These are phyloP conservation scores for Psilopsiagon aurifrons DNA, from an alignment of 2,113 vertebrate genomes.

Conservation along the genomic window DNA sequence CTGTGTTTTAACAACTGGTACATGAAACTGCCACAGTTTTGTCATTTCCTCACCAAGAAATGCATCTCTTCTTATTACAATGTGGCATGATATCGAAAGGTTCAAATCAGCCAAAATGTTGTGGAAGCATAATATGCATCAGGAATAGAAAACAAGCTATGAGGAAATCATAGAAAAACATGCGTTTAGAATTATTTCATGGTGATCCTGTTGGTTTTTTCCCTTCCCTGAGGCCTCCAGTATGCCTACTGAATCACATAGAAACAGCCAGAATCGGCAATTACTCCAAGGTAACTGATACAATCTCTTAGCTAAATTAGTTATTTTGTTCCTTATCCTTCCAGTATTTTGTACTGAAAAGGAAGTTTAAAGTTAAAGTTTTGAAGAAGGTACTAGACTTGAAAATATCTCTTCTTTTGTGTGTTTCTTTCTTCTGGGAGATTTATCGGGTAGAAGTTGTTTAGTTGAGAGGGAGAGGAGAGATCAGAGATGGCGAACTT, in stretches of 20 bases:
- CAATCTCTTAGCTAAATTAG: neutral
- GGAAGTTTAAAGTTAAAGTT: neutral
- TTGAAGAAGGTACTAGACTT: neutral
- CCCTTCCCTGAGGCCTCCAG: neutral
- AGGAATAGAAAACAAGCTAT: neutral
- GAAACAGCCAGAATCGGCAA: neutral
- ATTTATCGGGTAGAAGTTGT: neutral
- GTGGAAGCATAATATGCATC: neutral
- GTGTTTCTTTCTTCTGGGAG: neutral
- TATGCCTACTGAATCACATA: neutral
- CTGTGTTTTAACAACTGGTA: neutral
- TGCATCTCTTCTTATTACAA: neutral
- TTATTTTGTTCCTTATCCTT: neutral
- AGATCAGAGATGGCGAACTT: neutral
- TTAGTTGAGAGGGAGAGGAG: neutral
- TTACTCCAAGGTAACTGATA: neutral
- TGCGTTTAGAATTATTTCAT: neutral
- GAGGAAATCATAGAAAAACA: neutral
- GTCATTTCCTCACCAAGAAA: neutral
- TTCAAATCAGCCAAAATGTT: neutral
- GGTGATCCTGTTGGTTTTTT: neutral
- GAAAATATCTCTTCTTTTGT: neutral
- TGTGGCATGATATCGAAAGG: neutral
- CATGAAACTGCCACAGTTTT: conserved; percentile 22
- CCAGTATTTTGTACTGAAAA: neutral